phyloP scores from a whole-genome alignment of 1,140 invertebrate species.

The Megalonaias nervosa region DNA sequence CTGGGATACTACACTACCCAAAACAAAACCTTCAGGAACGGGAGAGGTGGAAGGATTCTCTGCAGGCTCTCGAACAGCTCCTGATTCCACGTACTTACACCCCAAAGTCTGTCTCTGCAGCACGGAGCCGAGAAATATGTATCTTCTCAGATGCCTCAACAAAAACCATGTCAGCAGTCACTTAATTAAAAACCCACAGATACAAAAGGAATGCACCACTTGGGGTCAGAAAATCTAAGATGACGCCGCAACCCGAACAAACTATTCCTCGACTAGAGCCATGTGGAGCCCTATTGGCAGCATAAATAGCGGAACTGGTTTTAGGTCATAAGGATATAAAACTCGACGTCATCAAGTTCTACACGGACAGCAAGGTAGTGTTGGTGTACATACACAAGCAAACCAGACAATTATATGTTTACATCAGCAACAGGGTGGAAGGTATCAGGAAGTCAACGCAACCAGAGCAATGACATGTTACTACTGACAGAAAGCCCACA shows the following conservation, averaged over 20 bases:
- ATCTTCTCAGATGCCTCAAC: constrained; percentile 24
- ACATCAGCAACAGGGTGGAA: constrained; percentile 36
- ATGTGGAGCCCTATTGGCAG: constrained; percentile 36
- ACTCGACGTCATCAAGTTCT: constrained; percentile 2
- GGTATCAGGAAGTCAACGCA: not conserved
- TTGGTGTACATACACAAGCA: constrained; percentile 37
- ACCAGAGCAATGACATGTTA: constrained; percentile 7
- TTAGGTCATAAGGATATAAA: constrained; percentile 10
- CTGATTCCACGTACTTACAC: constrained; percentile 3
- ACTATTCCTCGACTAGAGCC: constrained; percentile 43
- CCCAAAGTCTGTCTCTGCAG: not conserved
- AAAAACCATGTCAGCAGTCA: constrained; percentile 15
- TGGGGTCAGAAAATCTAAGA: constrained; percentile 31
- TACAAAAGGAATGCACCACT: not conserved
- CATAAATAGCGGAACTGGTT: constrained; percentile 13
- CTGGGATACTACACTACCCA: constrained; percentile 1
- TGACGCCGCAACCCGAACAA: constrained; percentile 20
- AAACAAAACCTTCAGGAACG: not conserved
- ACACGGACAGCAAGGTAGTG: constrained; percentile 42
- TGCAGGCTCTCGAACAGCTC: constrained; percentile 1
- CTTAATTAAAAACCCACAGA: constrained; percentile 1
- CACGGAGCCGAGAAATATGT: not conserved
- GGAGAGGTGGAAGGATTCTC: constrained; percentile 7
- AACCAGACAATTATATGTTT: constrained; percentile 24
- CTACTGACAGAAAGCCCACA: constrained; percentile 6